These are phyloP conservation scores for Macropis europaea DNA, from an alignment of 2,888 invertebrate genomes.

Conservation along the genomic window DNA sequence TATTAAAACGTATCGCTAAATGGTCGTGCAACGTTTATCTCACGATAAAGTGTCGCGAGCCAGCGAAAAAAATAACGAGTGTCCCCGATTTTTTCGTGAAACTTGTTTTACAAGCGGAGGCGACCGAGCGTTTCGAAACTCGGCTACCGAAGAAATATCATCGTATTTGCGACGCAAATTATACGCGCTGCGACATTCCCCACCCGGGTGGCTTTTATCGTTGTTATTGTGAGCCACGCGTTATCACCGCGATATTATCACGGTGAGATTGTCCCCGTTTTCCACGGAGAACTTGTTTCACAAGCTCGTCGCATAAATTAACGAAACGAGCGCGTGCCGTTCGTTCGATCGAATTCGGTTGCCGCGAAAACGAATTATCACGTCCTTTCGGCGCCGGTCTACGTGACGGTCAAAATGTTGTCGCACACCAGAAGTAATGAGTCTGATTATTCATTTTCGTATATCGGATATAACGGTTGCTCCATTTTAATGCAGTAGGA, in stretches of 20 bases:
- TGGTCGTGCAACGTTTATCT: conserved; percentile 31
- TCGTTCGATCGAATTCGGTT: background rate
- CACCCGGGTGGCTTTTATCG: conserved; percentile 12
- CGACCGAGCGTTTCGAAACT: conserved; percentile 11
- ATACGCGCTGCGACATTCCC: conserved; percentile 3
- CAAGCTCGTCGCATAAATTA: conserved; percentile 22
- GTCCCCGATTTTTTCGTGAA: conserved; percentile 20
- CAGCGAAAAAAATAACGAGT: conserved; percentile 41
- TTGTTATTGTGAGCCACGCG: conserved; percentile 16
- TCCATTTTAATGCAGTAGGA: no score
- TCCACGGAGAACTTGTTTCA: conserved; percentile 18
- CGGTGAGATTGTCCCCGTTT: conserved; percentile 22
- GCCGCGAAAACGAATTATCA: conserved; percentile 7
- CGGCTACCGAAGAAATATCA: background rate
- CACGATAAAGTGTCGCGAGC: conserved; percentile 27
- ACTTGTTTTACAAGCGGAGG: conserved; percentile 36
- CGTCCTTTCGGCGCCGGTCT: background rate
- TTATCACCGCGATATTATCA: conserved; percentile 15
- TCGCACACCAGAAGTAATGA: background rate
- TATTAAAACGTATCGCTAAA: conserved; percentile 18
- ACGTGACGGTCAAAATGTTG: background rate
- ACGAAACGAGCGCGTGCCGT: conserved; percentile 10
- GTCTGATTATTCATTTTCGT: no score
- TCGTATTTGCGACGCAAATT: conserved; percentile 1
- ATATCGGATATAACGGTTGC: no score